These are phyloP conservation scores for Patella depressa DNA, from an alignment of 2,888 invertebrate genomes.

Conservation along the genomic window DNA sequence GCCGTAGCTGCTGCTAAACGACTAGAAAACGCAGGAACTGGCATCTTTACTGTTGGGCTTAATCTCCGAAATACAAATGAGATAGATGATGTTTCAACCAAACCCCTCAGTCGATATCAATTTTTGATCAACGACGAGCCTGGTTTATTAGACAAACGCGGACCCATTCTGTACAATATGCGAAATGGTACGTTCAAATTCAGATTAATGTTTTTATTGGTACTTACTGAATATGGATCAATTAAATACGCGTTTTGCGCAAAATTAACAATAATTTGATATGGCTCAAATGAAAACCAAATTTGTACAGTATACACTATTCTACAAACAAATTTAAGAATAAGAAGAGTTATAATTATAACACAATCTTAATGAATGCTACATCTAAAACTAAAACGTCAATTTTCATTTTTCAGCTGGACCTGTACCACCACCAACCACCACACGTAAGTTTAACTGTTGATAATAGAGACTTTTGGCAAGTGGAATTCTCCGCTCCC, in stretches of 20 bases:
- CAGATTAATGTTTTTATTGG: background rate
- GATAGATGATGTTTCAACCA: conserved; percentile 32
- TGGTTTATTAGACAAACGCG: background rate
- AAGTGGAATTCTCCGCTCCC: no score
- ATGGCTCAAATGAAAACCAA: no score
- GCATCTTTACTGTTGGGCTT: conserved; percentile 58
- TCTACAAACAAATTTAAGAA: no score
- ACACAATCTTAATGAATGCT: no score
- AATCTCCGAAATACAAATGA: conserved; percentile 39
- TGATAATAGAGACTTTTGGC: no score
- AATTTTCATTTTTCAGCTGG: conserved; percentile 10
- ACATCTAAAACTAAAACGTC: background rate
- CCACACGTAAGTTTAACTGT: background rate
- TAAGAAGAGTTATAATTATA: no score
- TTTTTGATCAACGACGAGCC: conserved; percentile 12
- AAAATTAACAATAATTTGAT: no score
- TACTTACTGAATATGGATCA: no score
- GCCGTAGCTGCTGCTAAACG: conserved; percentile 31
- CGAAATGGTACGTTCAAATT: background rate
- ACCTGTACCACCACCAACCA: conserved; percentile 12
- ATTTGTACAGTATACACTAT: no score
- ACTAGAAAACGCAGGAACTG: conserved; percentile 22
- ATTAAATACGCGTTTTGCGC: no score
- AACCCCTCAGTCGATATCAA: conserved; percentile 20
- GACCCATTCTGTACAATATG: conserved; percentile 14